Percentiles rank a stretch among this genome's conserved stretches.
phyloP scores from a whole-genome alignment of 2,888 invertebrate species.

The Ornithoptera alexandrae region DNA sequence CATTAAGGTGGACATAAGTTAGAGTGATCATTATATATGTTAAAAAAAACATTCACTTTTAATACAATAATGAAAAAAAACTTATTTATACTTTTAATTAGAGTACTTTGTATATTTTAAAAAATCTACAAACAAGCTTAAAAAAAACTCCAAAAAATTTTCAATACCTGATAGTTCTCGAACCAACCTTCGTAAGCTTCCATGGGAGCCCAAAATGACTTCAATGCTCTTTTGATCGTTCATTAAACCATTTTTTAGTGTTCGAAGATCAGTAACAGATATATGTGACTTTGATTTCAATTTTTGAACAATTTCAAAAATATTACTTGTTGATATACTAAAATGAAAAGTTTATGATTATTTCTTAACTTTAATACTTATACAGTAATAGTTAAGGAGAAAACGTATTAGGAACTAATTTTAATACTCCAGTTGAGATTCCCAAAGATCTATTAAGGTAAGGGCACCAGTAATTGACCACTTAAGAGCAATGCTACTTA shows the following conservation, averaged over 20 bases:
- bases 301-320: constrained; percentile 51
- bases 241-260: constrained; percentile 60
- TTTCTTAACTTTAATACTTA: neutral
- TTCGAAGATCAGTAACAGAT: constrained; percentile 47
- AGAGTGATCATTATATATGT: too few species aligned
- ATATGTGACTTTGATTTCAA: constrained; percentile 58
- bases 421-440: neutral
- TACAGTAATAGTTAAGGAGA: neutral
- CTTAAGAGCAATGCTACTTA: too few species aligned
- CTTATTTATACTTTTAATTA: too few species aligned
- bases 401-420: neutral
- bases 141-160: neutral
- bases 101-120: too few species aligned
- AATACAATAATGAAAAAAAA: too few species aligned
- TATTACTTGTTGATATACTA: constrained; percentile 45
- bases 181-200: constrained; percentile 71
- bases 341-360: constrained; percentile 30
- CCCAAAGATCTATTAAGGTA: neutral
- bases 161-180: constrained; percentile 72
- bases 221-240: constrained; percentile 54
- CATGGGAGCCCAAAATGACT: constrained; percentile 53
- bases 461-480: too few species aligned
- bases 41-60: too few species aligned
- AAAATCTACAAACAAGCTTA: neutral
- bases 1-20: too few species aligned